These are phyloP conservation scores for Chrysolina americana DNA, from an alignment of 2,888 invertebrate genomes.

Conservation along the genomic window DNA sequence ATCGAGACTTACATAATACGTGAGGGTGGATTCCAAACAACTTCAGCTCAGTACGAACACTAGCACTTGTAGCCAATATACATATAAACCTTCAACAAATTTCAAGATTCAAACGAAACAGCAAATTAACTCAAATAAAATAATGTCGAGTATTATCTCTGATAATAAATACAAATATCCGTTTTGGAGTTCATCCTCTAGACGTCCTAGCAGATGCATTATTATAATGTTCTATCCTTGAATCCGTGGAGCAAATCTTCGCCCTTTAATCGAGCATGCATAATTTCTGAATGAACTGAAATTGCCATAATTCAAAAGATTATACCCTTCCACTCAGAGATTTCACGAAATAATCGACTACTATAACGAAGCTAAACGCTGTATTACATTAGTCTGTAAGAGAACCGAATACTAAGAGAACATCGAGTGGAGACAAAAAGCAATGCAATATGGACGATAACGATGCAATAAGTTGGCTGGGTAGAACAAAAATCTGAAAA, in stretches of 20 bases:
- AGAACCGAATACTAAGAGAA: neutral
- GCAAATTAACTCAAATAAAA: too few species aligned
- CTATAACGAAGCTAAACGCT: conserved; percentile 33
- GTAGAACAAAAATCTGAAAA: conserved; percentile 42
- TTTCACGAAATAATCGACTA: conserved; percentile 34
- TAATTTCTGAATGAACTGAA: conserved; percentile 27
- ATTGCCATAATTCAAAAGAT: conserved; percentile 31
- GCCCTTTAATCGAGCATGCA: conserved; percentile 22
- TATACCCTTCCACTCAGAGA: conserved; percentile 30
- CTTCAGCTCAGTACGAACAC: too few species aligned
- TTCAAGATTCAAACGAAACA: too few species aligned
- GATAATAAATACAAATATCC: neutral
- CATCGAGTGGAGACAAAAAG: conserved; percentile 35
- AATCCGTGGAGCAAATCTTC: neutral
- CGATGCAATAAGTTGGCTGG: conserved; percentile 44
- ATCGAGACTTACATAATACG: too few species aligned
- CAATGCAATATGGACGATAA: conserved; percentile 47
- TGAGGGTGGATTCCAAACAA: too few species aligned
- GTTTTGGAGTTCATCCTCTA: conserved; percentile 5
- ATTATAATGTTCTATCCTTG: conserved; percentile 8
- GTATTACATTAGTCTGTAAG: conserved; percentile 1
- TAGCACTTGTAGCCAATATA: too few species aligned
- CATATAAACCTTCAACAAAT: too few species aligned
- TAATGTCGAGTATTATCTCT: neutral
- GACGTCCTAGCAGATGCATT: neutral